A percentile compares a stretch with the other conserved stretches of the same genome.
These are phyloP conservation scores for Oreochromis niloticus DNA, from an alignment of 2,113 vertebrate genomes.

Conservation along the genomic window DNA sequence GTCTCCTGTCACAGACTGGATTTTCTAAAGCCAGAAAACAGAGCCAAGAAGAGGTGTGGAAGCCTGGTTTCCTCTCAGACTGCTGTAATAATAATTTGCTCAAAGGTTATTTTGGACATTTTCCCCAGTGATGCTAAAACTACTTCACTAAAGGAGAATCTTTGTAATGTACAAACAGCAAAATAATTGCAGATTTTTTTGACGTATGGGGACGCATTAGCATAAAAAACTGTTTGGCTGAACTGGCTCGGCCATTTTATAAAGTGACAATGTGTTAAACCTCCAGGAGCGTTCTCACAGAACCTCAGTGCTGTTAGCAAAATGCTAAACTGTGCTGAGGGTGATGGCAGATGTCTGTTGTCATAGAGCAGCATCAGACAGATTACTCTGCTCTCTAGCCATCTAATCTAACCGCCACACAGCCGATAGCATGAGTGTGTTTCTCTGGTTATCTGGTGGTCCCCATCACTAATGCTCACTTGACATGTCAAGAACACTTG, in stretches of 20 bases:
- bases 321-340: not conserved
- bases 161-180: not conserved
- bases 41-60: not conserved
- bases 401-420: not conserved
- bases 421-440: not conserved
- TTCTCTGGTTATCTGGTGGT: not conserved
- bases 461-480: not conserved
- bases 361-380: not conserved
- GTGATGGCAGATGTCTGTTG: not conserved
- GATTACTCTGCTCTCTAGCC: not conserved
- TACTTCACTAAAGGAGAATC: not conserved
- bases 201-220: not conserved
- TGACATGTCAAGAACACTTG: constrained; percentile 6
- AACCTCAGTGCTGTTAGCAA: not conserved
- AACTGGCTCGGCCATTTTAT: not conserved
- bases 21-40: not conserved
- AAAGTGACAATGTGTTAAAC: not conserved
- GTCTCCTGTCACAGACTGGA: no score
- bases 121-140: not conserved
- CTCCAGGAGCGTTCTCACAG: not conserved
- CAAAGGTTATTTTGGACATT: not conserved
- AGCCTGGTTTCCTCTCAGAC: not conserved
- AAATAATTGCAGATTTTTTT: not conserved
- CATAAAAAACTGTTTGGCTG: not conserved
- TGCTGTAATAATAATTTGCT: not conserved